phyloP scores from a whole-genome alignment of 2,888 invertebrate species.

The Drosophila borborema region DNA sequence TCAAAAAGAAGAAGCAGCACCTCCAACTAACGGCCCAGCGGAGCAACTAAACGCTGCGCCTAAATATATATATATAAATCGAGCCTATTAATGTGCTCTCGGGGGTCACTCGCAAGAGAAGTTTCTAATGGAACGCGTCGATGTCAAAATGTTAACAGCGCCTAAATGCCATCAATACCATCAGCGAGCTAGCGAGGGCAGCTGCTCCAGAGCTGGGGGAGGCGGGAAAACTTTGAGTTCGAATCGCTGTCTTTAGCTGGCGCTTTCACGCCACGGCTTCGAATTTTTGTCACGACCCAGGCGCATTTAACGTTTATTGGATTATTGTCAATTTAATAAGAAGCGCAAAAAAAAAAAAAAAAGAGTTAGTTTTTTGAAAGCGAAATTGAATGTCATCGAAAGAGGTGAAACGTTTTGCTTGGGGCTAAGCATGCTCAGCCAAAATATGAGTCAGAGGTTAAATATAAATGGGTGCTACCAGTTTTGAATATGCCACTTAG shows the following conservation, averaged over 20 bases:
- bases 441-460: slow-evolving; percentile 66
- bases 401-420: slow-evolving; percentile 51
- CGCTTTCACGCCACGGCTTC: slow-evolving; percentile 72
- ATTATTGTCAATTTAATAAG: slow-evolving; percentile 78
- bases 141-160: slow-evolving; percentile 77
- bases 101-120: slow-evolving; percentile 39
- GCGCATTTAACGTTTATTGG: slow-evolving; percentile 77
- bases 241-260: slow-evolving; percentile 36
- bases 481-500: slow-evolving; percentile 47
- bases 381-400: slow-evolving; percentile 57
- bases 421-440: slow-evolving; percentile 20
- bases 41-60: slow-evolving; percentile 26
- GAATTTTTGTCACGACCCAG: slow-evolving; percentile 77
- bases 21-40: slow-evolving; percentile 24
- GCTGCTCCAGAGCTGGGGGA: neutral
- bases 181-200: neutral
- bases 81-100: slow-evolving; percentile 68
- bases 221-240: slow-evolving; percentile 17
- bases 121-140: slow-evolving; percentile 69
- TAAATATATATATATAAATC: slow-evolving; percentile 41
- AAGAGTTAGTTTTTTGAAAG: slow-evolving; percentile 61
- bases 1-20: slow-evolving; percentile 14
- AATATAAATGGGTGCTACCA: slow-evolving; percentile 51
- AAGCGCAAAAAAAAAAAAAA: slow-evolving; percentile 30
- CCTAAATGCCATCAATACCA: slow-evolving; percentile 47